phyloP scores from a whole-genome alignment of 2,797 vertebrate genomes.

The Ctenochaetus hawaiiensis region DNA sequence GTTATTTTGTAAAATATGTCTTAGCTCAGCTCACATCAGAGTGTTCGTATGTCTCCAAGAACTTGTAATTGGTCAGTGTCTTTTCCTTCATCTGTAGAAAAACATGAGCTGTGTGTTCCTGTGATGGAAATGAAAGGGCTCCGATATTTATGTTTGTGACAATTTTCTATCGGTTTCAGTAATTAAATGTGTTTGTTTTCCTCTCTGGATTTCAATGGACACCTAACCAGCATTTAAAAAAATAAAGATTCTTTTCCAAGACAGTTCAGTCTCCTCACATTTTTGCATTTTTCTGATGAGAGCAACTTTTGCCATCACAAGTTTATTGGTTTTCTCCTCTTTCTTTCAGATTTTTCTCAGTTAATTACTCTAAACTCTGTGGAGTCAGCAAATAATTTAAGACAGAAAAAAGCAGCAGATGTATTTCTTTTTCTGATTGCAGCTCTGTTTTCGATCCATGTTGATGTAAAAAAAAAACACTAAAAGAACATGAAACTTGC shows the following conservation, averaged over 20 bases:
- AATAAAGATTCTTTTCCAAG: conserved; percentile 68
- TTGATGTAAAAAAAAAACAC: not conserved
- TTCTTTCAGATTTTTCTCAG: not conserved
- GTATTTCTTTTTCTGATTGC: not conserved
- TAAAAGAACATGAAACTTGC: not conserved
- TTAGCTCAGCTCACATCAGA: conserved; percentile 12
- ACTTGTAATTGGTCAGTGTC: conserved; percentile 30
- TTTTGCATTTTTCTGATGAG: conserved; percentile 10
- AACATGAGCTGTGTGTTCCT: conserved; percentile 44
- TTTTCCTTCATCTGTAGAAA: conserved; percentile 20
- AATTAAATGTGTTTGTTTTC: conserved; percentile 39
- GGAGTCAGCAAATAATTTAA: not conserved
- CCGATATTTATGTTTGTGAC: conserved; percentile 35
- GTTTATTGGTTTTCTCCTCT: not conserved
- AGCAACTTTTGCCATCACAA: not conserved
- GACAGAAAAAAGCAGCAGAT: not conserved
- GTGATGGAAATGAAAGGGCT: conserved; percentile 71
- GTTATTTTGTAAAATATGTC: conserved; percentile 48
- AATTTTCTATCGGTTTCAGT: conserved; percentile 51
- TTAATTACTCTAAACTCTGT: not conserved
- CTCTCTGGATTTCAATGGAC: conserved; percentile 58
- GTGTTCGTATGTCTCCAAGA: conserved; percentile 43
- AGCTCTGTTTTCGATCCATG: not conserved
- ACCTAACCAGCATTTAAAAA: conserved; percentile 70
- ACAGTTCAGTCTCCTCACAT: not conserved